A percentile compares a stretch with the other conserved stretches of the same genome.
phyloP scores from a whole-genome alignment of 2,113 vertebrate genomes.

The Hiodon alosoides region DNA sequence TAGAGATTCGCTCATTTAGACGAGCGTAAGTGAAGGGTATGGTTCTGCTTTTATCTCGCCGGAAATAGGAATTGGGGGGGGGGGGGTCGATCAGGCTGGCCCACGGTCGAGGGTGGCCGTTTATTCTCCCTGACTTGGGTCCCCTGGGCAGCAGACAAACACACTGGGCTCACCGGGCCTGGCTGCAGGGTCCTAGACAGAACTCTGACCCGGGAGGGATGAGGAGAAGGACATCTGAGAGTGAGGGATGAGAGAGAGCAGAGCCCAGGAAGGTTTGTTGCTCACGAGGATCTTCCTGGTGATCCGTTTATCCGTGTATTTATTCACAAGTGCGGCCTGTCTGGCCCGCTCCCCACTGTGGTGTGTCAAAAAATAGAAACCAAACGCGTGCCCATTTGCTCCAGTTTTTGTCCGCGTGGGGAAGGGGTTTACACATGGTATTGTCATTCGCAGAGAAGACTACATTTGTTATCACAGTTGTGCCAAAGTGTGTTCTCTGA shows the following conservation, averaged over 20 bases:
- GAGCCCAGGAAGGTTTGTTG: slow-evolving; percentile 14
- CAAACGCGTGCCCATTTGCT: too few relatives aligned
- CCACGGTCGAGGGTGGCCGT: slow-evolving; percentile 28
- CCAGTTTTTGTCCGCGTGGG: too few relatives aligned
- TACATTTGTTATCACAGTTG: too few relatives aligned
- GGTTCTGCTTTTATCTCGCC: slow-evolving; percentile 21
- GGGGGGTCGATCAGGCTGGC: slow-evolving; percentile 24
- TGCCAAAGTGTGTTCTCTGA: too few relatives aligned
- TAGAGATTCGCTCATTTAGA: slow-evolving; percentile 1
- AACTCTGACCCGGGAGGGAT: neutral
- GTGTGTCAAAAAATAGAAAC: too few relatives aligned
- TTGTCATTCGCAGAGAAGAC: too few relatives aligned
- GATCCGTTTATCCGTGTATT: neutral
- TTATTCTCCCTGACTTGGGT: slow-evolving; percentile 42
- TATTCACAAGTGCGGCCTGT: neutral
- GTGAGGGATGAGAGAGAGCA: neutral
- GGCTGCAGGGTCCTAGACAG: slow-evolving; percentile 35
- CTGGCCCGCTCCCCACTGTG: too few relatives aligned
- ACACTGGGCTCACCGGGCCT: slow-evolving; percentile 43
- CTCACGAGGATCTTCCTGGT: too few relatives aligned
- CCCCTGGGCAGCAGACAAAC: slow-evolving; percentile 46
- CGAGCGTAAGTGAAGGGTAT: neutral
- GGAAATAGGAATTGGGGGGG: slow-evolving; percentile 35
- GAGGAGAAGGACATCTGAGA: neutral
- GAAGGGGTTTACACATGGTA: too few relatives aligned